Conservation (phyloP, 1,140 invertebrate genomes). For the Drosophila insularis region DNA sequence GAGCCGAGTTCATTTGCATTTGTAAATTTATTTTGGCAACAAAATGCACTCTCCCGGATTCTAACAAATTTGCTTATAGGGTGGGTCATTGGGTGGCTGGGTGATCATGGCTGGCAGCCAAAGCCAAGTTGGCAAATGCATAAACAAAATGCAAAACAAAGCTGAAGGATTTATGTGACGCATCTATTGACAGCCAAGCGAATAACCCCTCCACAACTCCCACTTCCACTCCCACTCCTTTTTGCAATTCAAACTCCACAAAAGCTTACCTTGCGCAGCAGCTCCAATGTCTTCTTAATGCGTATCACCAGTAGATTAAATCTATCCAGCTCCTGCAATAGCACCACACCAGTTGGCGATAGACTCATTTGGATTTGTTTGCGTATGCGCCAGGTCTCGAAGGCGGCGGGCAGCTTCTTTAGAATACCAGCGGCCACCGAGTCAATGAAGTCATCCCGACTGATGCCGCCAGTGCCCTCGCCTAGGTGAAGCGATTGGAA, state of each 20-base stretch:
- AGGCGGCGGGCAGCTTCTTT: conserved; percentile 88
- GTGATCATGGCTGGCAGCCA: conserved; percentile 65
- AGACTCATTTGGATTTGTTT: conserved; percentile 90
- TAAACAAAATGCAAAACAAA: conserved; percentile 75
- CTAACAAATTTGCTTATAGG: conserved; percentile 50
- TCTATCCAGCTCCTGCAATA: conserved; percentile 94
- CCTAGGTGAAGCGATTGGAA: conserved; percentile 40
- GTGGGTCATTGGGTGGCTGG: conserved; percentile 11
- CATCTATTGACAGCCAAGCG: conserved; percentile 47
- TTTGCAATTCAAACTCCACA: neutral
- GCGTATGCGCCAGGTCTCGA: conserved; percentile 90
- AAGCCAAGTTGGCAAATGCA: conserved; percentile 76
- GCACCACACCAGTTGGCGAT: conserved; percentile 91
- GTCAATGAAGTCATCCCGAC: conserved; percentile 92
- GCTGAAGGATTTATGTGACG: conserved; percentile 75
- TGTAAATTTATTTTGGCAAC: conserved; percentile 77
- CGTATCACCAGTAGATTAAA: conserved; percentile 91
- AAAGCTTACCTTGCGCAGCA: conserved; percentile 87
- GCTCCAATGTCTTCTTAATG: conserved; percentile 88
- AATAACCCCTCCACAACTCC: conserved; percentile 19
- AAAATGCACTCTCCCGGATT: conserved; percentile 45
- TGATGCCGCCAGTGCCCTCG: conserved; percentile 85
- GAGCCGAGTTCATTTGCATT: conserved; percentile 71
- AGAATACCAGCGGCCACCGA: conserved; percentile 89
- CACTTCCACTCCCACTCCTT: conserved; percentile 5